phyloP scores from a whole-genome alignment of 92 coral and sea anemone species.

The Micromussa lordhowensis region DNA sequence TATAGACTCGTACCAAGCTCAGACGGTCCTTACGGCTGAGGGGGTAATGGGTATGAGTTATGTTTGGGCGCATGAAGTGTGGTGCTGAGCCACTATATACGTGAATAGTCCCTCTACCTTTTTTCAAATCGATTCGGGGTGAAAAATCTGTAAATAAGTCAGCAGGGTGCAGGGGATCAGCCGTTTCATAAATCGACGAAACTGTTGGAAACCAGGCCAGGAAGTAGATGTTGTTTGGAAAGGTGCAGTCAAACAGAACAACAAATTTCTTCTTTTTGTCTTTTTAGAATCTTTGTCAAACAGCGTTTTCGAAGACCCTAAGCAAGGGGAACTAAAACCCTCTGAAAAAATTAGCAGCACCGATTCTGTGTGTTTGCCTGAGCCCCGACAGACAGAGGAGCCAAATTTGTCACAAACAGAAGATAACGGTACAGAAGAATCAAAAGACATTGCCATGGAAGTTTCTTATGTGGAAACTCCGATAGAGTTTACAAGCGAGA shows the following conservation, averaged over 20 bases:
- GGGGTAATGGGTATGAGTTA: background rate
- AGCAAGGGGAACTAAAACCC: constrained; percentile 22
- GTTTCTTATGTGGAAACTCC: background rate
- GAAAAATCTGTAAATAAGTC: too few species aligned
- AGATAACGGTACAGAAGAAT: background rate
- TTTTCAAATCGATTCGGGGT: too few species aligned
- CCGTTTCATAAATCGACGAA: background rate
- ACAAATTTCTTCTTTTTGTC: background rate
- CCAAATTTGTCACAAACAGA: background rate
- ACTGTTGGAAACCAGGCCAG: background rate
- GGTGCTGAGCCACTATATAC: too few species aligned
- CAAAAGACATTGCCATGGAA: background rate
- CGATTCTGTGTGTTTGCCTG: background rate
- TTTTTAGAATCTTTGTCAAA: constrained; percentile 26
- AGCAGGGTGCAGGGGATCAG: too few species aligned
- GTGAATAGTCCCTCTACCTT: too few species aligned
- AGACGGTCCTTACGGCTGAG: background rate
- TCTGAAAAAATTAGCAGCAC: background rate
- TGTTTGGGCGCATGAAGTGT: background rate
- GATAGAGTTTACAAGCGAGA: background rate
- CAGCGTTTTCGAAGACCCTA: constrained; percentile 35
- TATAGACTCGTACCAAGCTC: background rate
- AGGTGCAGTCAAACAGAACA: too few species aligned
- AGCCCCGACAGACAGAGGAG: constrained; percentile 19
- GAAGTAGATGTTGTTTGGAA: background rate